Evolutionary conservation across 1,140 invertebrate species (phyloP).

Genomic region (Choristoneura fumiferana): DNA sequence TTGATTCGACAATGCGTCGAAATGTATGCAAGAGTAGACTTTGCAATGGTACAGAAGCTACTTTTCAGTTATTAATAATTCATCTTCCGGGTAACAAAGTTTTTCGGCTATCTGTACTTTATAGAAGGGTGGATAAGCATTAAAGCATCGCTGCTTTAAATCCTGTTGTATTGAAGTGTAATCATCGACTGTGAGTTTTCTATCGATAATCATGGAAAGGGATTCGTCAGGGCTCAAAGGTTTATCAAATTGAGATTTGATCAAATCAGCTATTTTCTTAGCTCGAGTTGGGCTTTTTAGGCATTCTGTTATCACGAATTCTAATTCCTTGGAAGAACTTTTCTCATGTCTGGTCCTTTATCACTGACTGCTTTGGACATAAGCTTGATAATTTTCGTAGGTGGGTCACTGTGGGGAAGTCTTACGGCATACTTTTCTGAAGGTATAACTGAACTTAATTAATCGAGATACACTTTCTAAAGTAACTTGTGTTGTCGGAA

Average conservation of each 20-base stretch:
- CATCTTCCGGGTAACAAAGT: slow-evolving; percentile 9
- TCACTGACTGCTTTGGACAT: too few relatives aligned
- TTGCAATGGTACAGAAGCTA: slow-evolving; percentile 15
- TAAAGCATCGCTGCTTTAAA: slow-evolving; percentile 2
- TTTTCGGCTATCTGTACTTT: slow-evolving; percentile 17
- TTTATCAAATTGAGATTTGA: not conserved
- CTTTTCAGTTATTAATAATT: slow-evolving; percentile 7
- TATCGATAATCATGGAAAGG: slow-evolving; percentile 11
- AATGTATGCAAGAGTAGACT: slow-evolving; percentile 10
- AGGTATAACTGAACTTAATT: too few relatives aligned
- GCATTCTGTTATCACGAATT: not conserved
- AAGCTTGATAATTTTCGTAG: too few relatives aligned
- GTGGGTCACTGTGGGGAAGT: too few relatives aligned
- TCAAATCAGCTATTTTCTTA: not conserved
- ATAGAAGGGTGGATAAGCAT: slow-evolving; percentile 11
- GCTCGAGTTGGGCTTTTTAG: not conserved
- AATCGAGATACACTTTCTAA: too few relatives aligned
- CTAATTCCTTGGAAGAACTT: too few relatives aligned
- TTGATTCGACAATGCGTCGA: not conserved
- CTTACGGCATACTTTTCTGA: too few relatives aligned
- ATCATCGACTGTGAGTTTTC: slow-evolving; percentile 15
- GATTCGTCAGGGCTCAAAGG: slow-evolving; percentile 12
- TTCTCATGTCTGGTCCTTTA: too few relatives aligned
- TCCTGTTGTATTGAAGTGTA: slow-evolving; percentile 11
- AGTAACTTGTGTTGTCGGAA: too few relatives aligned